phyloP scores from a whole-genome alignment of 2,888 invertebrate species.

The Mallateleia sp. region DNA sequence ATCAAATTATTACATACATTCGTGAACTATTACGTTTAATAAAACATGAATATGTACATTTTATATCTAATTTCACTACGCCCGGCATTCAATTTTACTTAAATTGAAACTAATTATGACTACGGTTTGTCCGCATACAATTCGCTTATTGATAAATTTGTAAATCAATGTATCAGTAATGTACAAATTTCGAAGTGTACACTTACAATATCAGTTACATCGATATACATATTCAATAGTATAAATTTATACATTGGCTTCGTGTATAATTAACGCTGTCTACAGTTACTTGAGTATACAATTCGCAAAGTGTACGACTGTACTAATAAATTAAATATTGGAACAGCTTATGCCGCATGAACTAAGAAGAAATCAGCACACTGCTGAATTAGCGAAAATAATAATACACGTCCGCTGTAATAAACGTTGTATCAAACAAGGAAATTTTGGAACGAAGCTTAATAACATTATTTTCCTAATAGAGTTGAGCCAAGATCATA shows the following conservation, averaged over 20 bases:
- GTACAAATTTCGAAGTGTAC: constrained; percentile 27
- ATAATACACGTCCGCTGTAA: neutral
- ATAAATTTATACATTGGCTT: constrained; percentile 44
- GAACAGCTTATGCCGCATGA: constrained; percentile 7
- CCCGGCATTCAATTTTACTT: neutral
- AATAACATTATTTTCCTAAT: too few relatives aligned
- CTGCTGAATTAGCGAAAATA: constrained; percentile 15
- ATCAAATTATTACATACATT: neutral
- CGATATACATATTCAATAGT: constrained; percentile 51
- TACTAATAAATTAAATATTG: constrained; percentile 40
- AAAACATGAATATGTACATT: neutral
- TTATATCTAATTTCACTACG: neutral
- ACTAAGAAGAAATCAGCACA: constrained; percentile 30
- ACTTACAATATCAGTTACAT: constrained; percentile 45
- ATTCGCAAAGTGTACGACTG: constrained; percentile 5
- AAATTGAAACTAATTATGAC: constrained; percentile 9
- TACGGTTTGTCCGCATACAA: neutral
- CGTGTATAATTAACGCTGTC: constrained; percentile 30
- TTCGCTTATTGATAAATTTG: constrained; percentile 16
- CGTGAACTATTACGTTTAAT: neutral
- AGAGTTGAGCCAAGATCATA: too few relatives aligned
- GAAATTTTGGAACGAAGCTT: constrained; percentile 3
- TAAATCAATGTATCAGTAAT: constrained; percentile 25
- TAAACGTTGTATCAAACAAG: neutral
- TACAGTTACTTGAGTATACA: constrained; percentile 38